A percentile compares a stretch with the other conserved stretches of the same genome.
phyloP scores from a whole-genome alignment of 2,113 vertebrate species.

The Trematocara nigrifrons region DNA sequence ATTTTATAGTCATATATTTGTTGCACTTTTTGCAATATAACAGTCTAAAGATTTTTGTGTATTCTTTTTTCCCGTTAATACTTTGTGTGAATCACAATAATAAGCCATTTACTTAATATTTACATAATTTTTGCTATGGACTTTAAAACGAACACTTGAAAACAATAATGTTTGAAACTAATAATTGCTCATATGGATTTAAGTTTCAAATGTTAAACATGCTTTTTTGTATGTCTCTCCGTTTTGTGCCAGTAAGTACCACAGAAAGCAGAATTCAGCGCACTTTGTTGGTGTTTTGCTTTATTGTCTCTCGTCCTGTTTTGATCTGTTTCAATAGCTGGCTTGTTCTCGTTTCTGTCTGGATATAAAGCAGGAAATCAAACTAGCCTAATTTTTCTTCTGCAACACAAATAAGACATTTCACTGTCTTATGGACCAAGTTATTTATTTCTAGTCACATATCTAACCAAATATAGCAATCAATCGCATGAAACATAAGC shows the following conservation, averaged over 20 bases:
- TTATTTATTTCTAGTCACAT: neutral
- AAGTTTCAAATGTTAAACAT: neutral
- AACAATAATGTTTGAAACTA: fast-evolving
- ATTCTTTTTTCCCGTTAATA: neutral
- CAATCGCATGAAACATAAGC: neutral
- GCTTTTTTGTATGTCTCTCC: neutral
- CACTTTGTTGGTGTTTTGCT: neutral
- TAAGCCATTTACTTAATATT: fast-evolving
- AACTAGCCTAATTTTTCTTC: fast-evolving
- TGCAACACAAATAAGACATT: neutral
- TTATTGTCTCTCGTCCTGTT: neutral
- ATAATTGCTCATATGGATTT: neutral
- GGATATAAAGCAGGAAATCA: neutral
- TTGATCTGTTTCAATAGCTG: neutral
- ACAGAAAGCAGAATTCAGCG: neutral
- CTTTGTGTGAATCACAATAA: neutral
- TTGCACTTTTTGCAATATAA: neutral
- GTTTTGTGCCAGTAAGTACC: neutral
- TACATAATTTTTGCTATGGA: neutral
- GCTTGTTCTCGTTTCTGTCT: neutral
- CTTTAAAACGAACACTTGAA: neutral
- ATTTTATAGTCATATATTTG: neutral
- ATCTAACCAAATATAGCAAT: neutral
- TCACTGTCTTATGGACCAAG: neutral
- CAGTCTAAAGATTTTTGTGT: neutral